Evolutionary conservation across 2,113 vertebrate genomes (phyloP).

Genomic region (Mixornis gularis): DNA sequence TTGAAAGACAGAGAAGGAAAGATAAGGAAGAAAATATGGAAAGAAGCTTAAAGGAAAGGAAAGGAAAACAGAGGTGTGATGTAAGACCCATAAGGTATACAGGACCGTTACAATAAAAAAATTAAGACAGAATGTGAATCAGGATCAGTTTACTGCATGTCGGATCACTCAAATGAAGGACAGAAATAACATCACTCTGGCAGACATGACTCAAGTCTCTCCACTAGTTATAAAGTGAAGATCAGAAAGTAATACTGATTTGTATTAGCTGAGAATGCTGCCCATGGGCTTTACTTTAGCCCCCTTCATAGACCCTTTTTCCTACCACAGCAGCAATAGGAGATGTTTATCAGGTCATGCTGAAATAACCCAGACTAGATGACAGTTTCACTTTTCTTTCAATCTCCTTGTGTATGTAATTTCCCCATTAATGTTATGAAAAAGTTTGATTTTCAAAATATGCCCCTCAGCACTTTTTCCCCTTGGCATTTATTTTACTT

Average conservation of each 20-base stretch:
- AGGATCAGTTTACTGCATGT: neutral
- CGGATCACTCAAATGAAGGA: neutral
- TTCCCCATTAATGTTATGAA: conserved; percentile 1
- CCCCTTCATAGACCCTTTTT: neutral
- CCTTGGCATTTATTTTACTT: conserved; percentile 21
- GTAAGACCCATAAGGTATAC: neutral
- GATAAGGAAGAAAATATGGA: neutral
- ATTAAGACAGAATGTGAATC: neutral
- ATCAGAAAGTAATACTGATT: neutral
- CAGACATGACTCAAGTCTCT: neutral
- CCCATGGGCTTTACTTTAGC: neutral
- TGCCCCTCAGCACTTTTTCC: neutral
- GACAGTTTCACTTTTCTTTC: conserved; percentile 17
- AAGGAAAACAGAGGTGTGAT: neutral
- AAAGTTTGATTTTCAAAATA: conserved; percentile 41
- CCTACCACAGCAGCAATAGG: neutral
- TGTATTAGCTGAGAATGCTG: neutral
- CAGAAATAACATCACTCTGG: neutral
- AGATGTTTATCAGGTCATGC: neutral
- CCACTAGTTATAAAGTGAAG: neutral
- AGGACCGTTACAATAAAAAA: neutral
- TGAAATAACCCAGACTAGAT: conserved; percentile 15
- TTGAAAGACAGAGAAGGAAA: neutral
- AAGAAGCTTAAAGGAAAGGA: neutral
- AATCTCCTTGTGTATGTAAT: neutral